Conservation (phyloP, 2,113 vertebrate species). For the Actinemys pallida region DNA sequence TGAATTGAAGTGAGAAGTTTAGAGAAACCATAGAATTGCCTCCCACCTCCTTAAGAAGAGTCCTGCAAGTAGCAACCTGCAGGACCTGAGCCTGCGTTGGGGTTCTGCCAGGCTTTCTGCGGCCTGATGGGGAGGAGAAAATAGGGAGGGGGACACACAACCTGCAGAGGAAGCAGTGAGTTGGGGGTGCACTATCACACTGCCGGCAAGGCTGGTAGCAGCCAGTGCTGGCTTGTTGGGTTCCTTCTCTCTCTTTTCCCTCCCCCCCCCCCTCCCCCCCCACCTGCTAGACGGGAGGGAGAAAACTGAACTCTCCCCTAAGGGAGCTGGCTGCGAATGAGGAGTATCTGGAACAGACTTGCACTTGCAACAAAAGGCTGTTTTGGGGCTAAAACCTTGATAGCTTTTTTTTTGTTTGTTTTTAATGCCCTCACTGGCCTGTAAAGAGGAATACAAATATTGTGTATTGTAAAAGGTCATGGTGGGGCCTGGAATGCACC, state of each 20-base stretch:
- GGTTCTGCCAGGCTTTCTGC: neutral
- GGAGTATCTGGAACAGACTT: neutral
- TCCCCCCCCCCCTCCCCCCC: neutral
- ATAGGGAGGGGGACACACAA: neutral
- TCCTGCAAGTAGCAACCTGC: neutral
- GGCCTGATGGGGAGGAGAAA: neutral
- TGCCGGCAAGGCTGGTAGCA: neutral
- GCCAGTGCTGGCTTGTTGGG: neutral
- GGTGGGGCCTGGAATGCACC: neutral
- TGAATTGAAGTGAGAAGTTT: neutral
- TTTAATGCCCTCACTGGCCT: fast-evolving
- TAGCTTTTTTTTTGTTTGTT: fast-evolving
- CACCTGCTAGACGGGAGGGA: fast-evolving
- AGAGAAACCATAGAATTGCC: neutral
- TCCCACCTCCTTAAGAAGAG: neutral
- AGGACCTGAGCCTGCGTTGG: neutral
- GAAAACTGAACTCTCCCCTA: neutral
- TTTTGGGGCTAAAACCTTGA: neutral
- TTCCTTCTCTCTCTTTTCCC: too few species aligned
- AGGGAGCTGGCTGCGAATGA: neutral
- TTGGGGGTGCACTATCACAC: fast-evolving
- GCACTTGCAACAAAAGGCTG: neutral
- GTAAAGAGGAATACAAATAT: fast-evolving
- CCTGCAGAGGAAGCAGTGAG: neutral
- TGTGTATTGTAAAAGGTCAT: neutral